Percentiles rank a stretch among this genome's conserved stretches.
These are phyloP conservation scores for Chrysotoxum bicinctum DNA, from an alignment of 2,888 invertebrate species.

Conservation along the genomic window DNA sequence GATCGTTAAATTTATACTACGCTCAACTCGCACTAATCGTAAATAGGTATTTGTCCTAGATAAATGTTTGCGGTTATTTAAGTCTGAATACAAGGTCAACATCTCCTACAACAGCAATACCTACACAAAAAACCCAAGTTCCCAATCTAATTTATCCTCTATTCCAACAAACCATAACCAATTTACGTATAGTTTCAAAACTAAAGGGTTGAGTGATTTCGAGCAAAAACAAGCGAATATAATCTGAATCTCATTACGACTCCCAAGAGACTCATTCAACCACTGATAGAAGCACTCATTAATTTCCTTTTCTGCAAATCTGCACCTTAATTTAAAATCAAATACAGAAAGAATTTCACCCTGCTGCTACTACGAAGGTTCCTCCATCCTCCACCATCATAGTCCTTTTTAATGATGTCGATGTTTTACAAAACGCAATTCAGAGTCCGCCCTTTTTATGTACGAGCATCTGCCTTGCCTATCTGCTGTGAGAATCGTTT, in stretches of 20 bases:
- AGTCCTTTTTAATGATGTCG: slow-evolving; percentile 46
- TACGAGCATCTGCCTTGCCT: slow-evolving; percentile 1
- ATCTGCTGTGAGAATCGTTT: slow-evolving; percentile 14
- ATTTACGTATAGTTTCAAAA: neutral
- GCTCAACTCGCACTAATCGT: too few relatives aligned
- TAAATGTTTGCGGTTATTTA: neutral
- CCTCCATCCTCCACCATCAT: neutral
- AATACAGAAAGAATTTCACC: neutral
- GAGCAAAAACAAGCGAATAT: slow-evolving; percentile 12
- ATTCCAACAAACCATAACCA: slow-evolving; percentile 19
- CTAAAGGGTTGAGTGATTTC: slow-evolving; percentile 36
- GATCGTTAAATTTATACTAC: too few relatives aligned
- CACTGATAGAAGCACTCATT: slow-evolving; percentile 66
- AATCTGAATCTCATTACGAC: slow-evolving; percentile 40
- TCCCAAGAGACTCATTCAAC: slow-evolving; percentile 48
- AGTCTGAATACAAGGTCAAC: slow-evolving; percentile 7
- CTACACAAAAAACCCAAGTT: neutral
- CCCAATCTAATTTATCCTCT: neutral
- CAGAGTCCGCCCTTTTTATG: slow-evolving; percentile 49
- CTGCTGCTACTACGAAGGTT: too few relatives aligned
- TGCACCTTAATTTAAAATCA: slow-evolving; percentile 50
- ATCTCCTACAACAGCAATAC: neutral
- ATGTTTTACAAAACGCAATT: slow-evolving; percentile 63
- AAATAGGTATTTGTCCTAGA: slow-evolving; percentile 14
- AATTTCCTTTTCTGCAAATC: slow-evolving; percentile 56